Evolutionary conservation across 2,113 vertebrate species (phyloP).

Genomic region (Tychaedon coryphoeus): DNA sequence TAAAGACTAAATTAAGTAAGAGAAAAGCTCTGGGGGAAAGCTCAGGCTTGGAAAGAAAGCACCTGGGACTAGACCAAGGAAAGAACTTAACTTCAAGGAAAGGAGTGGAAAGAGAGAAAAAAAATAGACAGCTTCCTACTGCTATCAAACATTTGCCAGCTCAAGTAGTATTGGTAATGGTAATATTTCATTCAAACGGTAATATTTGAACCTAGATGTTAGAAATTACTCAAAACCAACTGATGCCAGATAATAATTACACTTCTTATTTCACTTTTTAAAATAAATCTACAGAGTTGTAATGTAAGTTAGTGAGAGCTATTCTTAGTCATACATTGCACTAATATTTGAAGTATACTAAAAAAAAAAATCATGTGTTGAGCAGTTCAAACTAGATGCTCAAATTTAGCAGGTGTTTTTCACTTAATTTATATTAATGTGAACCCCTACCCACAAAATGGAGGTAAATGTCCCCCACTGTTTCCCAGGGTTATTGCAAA

Average conservation of each 20-base stretch:
- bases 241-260: neutral
- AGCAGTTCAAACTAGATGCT: neutral
- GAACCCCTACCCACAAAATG: neutral
- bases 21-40: neutral
- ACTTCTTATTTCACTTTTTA: neutral
- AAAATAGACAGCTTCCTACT: neutral
- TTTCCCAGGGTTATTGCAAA: neutral
- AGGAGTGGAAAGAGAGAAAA: accelerated
- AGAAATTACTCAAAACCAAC: neutral
- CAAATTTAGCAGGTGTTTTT: neutral
- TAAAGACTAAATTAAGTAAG: neutral
- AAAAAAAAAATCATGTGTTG: neutral
- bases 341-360: neutral
- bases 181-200: neutral
- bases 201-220: neutral
- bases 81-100: neutral
- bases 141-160: neutral
- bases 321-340: neutral
- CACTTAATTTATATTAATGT: neutral
- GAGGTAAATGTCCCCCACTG: neutral
- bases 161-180: neutral
- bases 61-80: neutral
- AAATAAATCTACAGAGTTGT: neutral
- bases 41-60: neutral
- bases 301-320: neutral